Conservation (phyloP, 37 sponge, comb jelly and placozoan species). For the Dysidea cf. avara region DNA sequence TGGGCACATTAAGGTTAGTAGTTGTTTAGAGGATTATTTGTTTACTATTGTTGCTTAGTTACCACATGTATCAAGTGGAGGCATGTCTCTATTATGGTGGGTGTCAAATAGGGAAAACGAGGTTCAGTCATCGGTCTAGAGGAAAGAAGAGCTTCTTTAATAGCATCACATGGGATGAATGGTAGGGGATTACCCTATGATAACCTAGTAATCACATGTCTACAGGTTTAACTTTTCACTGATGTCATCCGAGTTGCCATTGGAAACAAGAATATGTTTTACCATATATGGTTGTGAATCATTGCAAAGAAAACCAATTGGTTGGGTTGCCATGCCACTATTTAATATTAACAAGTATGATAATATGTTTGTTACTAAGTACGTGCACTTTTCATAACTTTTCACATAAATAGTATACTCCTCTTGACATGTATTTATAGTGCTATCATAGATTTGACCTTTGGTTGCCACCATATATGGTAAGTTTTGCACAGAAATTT, state of each 20-base stretch:
- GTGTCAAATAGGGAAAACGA: constrained; percentile 13
- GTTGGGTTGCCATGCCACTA: constrained; percentile 39
- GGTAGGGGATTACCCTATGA: constrained; percentile 22
- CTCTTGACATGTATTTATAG: too few relatives aligned
- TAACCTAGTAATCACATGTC: background rate
- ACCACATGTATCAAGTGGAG: constrained; percentile 42
- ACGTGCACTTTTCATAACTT: too few relatives aligned
- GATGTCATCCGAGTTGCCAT: constrained; percentile 22
- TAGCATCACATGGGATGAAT: constrained; percentile 59
- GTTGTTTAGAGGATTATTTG: too few relatives aligned
- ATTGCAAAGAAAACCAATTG: constrained; percentile 20
- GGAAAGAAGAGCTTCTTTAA: constrained; percentile 30
- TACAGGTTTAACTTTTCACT: constrained; percentile 46
- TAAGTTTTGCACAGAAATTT: too few relatives aligned
- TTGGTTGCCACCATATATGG: too few relatives aligned
- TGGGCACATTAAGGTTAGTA: too few relatives aligned
- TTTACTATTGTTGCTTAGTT: constrained; percentile 20
- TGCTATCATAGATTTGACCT: too few relatives aligned
- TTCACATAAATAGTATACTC: too few relatives aligned
- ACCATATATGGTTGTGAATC: constrained; percentile 49
- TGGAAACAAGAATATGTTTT: constrained; percentile 49
- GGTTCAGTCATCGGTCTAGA: constrained; percentile 48
- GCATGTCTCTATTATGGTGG: constrained; percentile 62
- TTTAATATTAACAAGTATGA: constrained; percentile 33
- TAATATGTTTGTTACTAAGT: too few relatives aligned